A percentile compares a stretch with the other conserved stretches of the same genome.
phyloP scores from a whole-genome alignment of 2,888 invertebrate genomes.

The Cryptus armator region DNA sequence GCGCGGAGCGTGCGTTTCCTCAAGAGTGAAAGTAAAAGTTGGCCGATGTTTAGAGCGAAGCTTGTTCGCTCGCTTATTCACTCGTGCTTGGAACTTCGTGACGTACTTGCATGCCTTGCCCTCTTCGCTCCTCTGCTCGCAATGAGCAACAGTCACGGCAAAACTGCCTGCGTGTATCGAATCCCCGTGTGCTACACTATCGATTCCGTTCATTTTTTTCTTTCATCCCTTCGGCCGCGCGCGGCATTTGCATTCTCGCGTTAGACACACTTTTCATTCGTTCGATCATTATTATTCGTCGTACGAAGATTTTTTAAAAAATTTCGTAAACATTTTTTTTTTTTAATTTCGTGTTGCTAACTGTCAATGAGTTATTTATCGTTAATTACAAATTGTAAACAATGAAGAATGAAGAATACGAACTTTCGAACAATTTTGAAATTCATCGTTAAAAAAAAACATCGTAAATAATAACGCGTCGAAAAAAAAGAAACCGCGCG shows the following conservation, averaged over 20 bases:
- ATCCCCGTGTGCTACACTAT: slow-evolving; percentile 46
- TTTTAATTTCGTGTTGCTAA: too few relatives aligned
- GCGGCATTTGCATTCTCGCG: neutral
- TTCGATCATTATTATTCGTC: neutral
- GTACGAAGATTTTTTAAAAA: neutral
- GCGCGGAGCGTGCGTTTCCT: slow-evolving; percentile 73
- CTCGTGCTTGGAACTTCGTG: slow-evolving; percentile 56
- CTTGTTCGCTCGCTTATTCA: slow-evolving; percentile 50
- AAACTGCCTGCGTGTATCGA: slow-evolving; percentile 46
- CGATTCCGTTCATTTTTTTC: slow-evolving; percentile 43
- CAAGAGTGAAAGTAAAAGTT: slow-evolving; percentile 80
- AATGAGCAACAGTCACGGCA: slow-evolving; percentile 8
- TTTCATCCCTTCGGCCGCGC: neutral
- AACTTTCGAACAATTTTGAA: too few relatives aligned
- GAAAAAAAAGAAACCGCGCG: slow-evolving; percentile 12
- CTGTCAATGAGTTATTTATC: too few relatives aligned
- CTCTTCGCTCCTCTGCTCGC: slow-evolving; percentile 8
- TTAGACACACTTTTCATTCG: neutral
- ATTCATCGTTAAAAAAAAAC: too few relatives aligned
- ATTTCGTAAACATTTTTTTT: neutral
- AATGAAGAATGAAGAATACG: too few relatives aligned
- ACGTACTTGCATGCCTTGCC: slow-evolving; percentile 33
- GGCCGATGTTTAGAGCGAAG: slow-evolving; percentile 54
- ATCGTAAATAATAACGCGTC: neutral
- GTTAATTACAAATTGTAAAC: too few relatives aligned